A percentile compares a stretch with the other conserved stretches of the same genome.
These are phyloP conservation scores for Pachypeltis micranthus DNA, from an alignment of 1,140 invertebrate species.

Conservation along the genomic window DNA sequence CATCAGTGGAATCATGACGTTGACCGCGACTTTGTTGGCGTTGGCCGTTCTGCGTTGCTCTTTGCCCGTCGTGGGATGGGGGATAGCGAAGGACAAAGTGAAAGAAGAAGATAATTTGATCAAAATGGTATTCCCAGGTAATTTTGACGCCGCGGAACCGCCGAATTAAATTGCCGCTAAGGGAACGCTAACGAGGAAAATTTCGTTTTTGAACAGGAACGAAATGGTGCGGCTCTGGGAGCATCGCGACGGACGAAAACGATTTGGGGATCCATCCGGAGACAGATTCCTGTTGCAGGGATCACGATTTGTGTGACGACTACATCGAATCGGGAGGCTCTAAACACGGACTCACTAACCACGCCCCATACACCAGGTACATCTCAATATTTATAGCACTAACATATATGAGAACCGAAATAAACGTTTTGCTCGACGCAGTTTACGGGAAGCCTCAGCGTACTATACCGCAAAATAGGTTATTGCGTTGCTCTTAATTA, in stretches of 20 bases:
- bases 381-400: neutral
- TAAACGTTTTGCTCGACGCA: no score
- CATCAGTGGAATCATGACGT: no score
- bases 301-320: constrained; percentile 57
- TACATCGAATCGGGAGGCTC: constrained; percentile 14
- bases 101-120: neutral
- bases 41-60: neutral
- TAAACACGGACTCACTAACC: constrained; percentile 17
- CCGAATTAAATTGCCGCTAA: no score
- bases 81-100: neutral
- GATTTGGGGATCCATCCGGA: constrained; percentile 49
- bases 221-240: constrained; percentile 61
- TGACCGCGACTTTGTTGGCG: no score
- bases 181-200: neutral
- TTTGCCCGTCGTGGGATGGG: neutral
- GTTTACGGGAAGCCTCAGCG: no score
- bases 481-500: no score
- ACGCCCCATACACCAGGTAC: constrained; percentile 19
- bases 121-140: neutral
- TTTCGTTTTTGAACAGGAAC: constrained; percentile 40
- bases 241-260: constrained; percentile 43
- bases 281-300: constrained; percentile 61
- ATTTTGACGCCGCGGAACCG: no score
- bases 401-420: no score
- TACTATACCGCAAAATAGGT: no score